Evolutionary conservation across 2,888 invertebrate species (phyloP).

Genomic region (Hypomecis punctinalis): DNA sequence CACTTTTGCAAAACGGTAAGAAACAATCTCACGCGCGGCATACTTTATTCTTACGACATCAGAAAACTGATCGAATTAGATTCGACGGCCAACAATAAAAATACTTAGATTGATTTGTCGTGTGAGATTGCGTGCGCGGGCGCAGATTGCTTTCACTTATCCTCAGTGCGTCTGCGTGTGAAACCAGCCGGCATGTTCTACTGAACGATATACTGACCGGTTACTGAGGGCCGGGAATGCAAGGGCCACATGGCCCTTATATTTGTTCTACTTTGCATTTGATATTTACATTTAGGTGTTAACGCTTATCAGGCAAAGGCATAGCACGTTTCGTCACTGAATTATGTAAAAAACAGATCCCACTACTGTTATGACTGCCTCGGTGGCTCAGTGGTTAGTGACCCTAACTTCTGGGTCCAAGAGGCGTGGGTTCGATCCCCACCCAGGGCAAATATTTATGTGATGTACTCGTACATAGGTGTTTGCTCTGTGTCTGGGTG

Average conservation of each 20-base stretch:
- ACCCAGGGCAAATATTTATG: too few relatives aligned
- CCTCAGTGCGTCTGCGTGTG: constrained; percentile 42
- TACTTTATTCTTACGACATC: constrained; percentile 8
- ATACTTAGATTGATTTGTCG: constrained; percentile 39
- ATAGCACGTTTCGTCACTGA: too few relatives aligned
- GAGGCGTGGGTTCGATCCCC: too few relatives aligned
- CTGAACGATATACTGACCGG: constrained; percentile 63
- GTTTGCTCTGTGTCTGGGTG: too few relatives aligned
- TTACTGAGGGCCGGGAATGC: constrained; percentile 35
- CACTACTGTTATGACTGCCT: too few relatives aligned
- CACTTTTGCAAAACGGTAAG: background rate
- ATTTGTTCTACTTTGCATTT: too few relatives aligned
- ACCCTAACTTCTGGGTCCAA: too few relatives aligned
- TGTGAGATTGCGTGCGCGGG: constrained; percentile 42
- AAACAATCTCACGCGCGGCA: background rate
- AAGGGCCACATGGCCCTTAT: constrained; percentile 27
- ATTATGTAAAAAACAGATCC: too few relatives aligned
- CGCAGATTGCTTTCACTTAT: constrained; percentile 58
- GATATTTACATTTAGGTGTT: too few relatives aligned
- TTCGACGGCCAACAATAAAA: constrained; percentile 32
- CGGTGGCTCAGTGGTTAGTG: too few relatives aligned
- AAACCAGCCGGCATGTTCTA: constrained; percentile 46
- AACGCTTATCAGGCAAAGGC: too few relatives aligned
- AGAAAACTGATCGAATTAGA: constrained; percentile 26
- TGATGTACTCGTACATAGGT: too few relatives aligned